Conservation (phyloP, 2,113 vertebrate genomes). For the Lagopus leucura region DNA sequence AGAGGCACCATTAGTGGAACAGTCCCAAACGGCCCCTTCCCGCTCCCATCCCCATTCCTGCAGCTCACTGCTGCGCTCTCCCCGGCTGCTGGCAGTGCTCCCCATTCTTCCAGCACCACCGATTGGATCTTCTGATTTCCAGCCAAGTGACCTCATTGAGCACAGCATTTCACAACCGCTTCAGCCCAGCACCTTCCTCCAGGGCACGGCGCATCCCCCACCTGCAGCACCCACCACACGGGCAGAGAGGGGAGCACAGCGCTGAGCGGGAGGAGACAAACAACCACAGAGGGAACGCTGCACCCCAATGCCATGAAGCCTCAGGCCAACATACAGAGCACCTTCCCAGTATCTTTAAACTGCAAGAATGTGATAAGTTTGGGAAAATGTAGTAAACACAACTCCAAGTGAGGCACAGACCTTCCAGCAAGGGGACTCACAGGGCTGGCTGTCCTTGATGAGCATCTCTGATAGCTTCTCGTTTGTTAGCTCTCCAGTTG, state of each 20-base stretch:
- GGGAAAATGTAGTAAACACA: not conserved
- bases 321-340: not conserved
- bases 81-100: fast-evolving
- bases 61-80: not conserved
- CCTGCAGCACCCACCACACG: not conserved
- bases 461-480: not conserved
- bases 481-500: not conserved
- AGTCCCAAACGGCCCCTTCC: not conserved
- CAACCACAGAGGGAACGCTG: not conserved
- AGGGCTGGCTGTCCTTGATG: fast-evolving
- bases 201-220: slow-evolving; percentile 20
- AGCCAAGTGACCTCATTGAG: not conserved
- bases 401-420: not conserved
- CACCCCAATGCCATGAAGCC: not conserved
- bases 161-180: not conserved
- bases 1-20: slow-evolving; percentile 43
- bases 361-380: not conserved
- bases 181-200: slow-evolving; percentile 25
- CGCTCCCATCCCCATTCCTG: fast-evolving
- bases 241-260: not conserved
- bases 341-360: not conserved
- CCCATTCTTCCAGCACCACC: not conserved
- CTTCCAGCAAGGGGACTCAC: not conserved
- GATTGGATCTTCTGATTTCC: not conserved
- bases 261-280: not conserved